phyloP scores from a whole-genome alignment of 2,888 invertebrate species.

The Philaethria dido region DNA sequence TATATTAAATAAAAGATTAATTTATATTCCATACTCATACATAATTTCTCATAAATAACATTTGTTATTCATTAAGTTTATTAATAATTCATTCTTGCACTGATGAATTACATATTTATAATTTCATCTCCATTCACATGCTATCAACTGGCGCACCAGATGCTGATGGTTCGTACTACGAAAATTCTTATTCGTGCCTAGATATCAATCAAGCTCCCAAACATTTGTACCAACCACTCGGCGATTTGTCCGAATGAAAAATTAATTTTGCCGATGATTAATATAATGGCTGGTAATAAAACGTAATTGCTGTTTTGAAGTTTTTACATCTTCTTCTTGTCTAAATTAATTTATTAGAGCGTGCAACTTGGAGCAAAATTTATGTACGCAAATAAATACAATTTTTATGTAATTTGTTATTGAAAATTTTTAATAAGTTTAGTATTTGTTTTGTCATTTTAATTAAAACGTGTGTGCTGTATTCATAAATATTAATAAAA shows the following conservation, averaged over 20 bases:
- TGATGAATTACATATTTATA: conserved; percentile 22
- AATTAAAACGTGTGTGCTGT: background rate
- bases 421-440: conserved; percentile 1
- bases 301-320: conserved; percentile 81
- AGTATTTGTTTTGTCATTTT: background rate
- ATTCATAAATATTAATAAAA: background rate
- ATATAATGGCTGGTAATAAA: conserved; percentile 81
- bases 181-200: conserved; percentile 61
- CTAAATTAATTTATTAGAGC: conserved; percentile 77
- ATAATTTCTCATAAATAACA: background rate
- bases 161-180: conserved; percentile 50
- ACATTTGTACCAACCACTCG: conserved; percentile 73
- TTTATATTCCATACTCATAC: background rate
- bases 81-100: background rate
- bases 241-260: conserved; percentile 83
- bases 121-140: conserved; percentile 42
- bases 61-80: conserved; percentile 6
- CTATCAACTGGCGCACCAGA: conserved; percentile 49
- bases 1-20: too few relatives aligned
- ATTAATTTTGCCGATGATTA: conserved; percentile 83
- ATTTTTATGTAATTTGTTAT: conserved; percentile 15
- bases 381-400: conserved; percentile 38
- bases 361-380: conserved; percentile 37
- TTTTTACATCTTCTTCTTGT: conserved; percentile 83
- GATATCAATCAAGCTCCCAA: conserved; percentile 75